A percentile compares a stretch with the other conserved stretches of the same genome.
Evolutionary conservation across 2,797 vertebrate genomes (phyloP).

Genomic region (Ibycter americanus): DNA sequence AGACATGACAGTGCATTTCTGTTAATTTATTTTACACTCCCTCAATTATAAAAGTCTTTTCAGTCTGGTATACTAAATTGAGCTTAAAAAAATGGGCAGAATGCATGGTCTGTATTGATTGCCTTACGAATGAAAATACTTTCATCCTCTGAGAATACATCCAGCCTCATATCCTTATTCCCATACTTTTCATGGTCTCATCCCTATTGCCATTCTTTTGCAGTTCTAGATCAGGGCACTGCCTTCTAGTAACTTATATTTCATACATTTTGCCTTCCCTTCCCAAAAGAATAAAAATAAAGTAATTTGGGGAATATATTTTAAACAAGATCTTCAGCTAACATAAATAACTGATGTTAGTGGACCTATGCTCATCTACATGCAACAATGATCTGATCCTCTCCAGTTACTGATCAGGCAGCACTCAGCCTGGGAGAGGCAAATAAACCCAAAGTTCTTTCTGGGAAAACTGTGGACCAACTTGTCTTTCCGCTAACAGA

Average conservation of each 20-base stretch:
- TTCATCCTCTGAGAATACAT: background rate
- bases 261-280: background rate
- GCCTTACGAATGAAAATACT: background rate
- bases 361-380: background rate
- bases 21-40: background rate
- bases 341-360: background rate
- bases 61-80: background rate
- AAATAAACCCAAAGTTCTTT: background rate
- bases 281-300: background rate
- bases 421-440: background rate
- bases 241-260: background rate
- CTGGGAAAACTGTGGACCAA: background rate
- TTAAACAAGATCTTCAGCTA: background rate
- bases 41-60: background rate
- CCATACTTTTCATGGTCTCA: background rate
- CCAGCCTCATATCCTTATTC: background rate
- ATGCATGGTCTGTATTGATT: background rate
- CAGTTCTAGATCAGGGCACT: background rate
- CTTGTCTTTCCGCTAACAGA: background rate
- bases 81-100: background rate
- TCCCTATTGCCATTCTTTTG: background rate
- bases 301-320: background rate
- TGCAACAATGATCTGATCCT: background rate
- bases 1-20: background rate
- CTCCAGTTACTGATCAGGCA: background rate